Evolutionary conservation across 1,140 invertebrate species (phyloP).

Genomic region (Sminthurides bifidus): DNA sequence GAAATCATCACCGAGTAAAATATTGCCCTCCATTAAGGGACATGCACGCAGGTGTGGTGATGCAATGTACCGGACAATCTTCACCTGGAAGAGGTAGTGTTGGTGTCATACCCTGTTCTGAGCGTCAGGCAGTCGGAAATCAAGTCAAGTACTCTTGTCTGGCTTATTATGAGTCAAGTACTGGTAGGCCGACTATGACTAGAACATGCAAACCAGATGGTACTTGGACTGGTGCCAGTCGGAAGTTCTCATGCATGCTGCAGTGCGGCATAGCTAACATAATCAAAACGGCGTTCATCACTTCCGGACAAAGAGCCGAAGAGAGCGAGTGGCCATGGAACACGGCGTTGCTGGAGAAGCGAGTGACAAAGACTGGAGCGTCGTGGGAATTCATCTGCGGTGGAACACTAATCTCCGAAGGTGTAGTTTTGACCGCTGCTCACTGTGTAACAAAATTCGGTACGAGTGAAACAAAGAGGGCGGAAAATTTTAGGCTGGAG

Average conservation of each 20-base stretch:
- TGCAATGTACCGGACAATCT: no score
- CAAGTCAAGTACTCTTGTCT: no score
- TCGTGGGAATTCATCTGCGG: constrained; percentile 17
- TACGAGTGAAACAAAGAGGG: constrained; percentile 2
- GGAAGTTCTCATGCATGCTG: constrained; percentile 7
- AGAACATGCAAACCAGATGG: no score
- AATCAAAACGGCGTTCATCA: constrained; percentile 11
- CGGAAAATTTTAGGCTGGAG: constrained; percentile 13
- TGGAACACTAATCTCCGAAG: constrained; percentile 11
- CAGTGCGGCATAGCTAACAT: constrained; percentile 17
- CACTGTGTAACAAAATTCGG: constrained; percentile 22
- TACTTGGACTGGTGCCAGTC: no score
- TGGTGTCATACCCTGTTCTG: no score
- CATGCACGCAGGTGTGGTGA: no score
- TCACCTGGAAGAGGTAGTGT: no score
- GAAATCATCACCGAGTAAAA: no score
- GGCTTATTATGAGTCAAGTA: no score
- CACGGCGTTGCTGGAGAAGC: constrained; percentile 6
- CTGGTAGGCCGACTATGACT: no score
- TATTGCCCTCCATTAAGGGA: no score
- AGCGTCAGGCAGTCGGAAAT: no score
- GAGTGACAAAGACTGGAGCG: neutral
- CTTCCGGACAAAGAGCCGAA: constrained; percentile 5
- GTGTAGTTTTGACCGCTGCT: constrained; percentile 21
- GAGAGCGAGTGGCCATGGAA: constrained; percentile 22